A percentile compares a stretch with the other conserved stretches of the same genome.
phyloP scores from a whole-genome alignment of 1,140 invertebrate species.

The Ostrea edulis region DNA sequence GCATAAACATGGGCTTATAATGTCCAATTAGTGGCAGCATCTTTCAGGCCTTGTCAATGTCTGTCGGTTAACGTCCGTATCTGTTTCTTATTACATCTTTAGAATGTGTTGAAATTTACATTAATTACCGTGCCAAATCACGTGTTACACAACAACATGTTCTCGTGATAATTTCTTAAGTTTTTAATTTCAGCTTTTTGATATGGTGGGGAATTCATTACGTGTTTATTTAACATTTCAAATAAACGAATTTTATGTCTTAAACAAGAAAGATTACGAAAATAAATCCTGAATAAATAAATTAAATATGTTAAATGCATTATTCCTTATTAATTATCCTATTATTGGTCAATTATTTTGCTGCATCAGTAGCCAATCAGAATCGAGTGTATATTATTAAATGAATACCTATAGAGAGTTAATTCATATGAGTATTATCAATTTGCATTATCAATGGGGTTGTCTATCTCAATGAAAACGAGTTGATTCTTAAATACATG shows the following conservation, averaged over 20 bases:
- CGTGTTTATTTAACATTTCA: neutral
- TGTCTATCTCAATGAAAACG: neutral
- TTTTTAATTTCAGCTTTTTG: neutral
- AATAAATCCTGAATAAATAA: no score
- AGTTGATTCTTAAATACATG: neutral
- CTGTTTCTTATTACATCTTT: conserved; percentile 28
- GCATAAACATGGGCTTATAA: conserved; percentile 29
- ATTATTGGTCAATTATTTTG: neutral
- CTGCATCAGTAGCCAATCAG: neutral
- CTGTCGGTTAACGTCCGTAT: neutral
- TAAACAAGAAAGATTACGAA: no score
- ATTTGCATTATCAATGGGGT: neutral
- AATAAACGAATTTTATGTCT: no score
- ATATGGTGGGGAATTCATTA: neutral
- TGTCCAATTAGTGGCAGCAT: conserved; percentile 39
- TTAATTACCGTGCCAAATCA: conserved; percentile 32
- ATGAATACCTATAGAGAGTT: neutral
- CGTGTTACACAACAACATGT: conserved; percentile 28
- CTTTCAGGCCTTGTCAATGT: conserved; percentile 34
- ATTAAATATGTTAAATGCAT: neutral
- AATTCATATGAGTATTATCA: conserved; percentile 31
- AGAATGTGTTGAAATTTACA: conserved; percentile 25
- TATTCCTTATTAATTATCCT: neutral
- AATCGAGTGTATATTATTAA: neutral
- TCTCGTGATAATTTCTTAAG: conserved; percentile 2